A percentile compares a stretch with the other conserved stretches of the same genome.
Evolutionary conservation across 1,140 invertebrate species (phyloP).

Genomic region (Ips typographus): DNA sequence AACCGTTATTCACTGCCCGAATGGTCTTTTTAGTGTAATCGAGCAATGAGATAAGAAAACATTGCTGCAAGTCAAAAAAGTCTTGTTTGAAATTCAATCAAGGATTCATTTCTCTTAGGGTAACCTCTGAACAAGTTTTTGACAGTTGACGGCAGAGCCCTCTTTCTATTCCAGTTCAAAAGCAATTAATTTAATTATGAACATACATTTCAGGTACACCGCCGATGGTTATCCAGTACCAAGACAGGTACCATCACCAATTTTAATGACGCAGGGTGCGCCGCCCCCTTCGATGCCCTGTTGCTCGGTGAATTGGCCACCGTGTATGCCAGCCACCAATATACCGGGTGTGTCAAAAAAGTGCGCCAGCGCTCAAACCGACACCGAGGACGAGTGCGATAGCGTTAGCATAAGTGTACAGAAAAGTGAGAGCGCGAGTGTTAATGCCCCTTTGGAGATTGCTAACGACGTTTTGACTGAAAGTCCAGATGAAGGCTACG

Average conservation of each 20-base stretch:
- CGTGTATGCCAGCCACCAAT: slow-evolving; percentile 49
- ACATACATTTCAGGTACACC: slow-evolving; percentile 34
- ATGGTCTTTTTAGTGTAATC: too few relatives aligned
- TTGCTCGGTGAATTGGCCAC: slow-evolving; percentile 53
- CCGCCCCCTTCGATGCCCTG: slow-evolving; percentile 33
- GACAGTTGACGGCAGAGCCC: too few relatives aligned
- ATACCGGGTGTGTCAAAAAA: slow-evolving; percentile 48
- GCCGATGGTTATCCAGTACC: slow-evolving; percentile 36
- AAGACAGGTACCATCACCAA: slow-evolving; percentile 19
- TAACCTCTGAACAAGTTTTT: too few relatives aligned
- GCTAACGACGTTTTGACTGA: slow-evolving; percentile 66
- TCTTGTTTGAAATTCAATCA: too few relatives aligned
- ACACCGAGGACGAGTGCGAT: slow-evolving; percentile 55
- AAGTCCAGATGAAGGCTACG: slow-evolving; percentile 85
- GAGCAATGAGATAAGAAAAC: too few relatives aligned
- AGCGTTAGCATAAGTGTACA: slow-evolving; percentile 39
- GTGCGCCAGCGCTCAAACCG: slow-evolving; percentile 61
- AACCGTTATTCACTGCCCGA: too few relatives aligned
- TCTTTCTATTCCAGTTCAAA: too few relatives aligned
- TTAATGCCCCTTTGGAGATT: slow-evolving; percentile 23
- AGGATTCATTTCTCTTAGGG: too few relatives aligned
- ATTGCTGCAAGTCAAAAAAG: too few relatives aligned
- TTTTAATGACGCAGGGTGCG: slow-evolving; percentile 12
- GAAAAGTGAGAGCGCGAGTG: slow-evolving; percentile 18
- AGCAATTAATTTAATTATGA: too few relatives aligned